Percentiles rank a stretch among this genome's conserved stretches.
Evolutionary conservation across 23 tunicate genomes (phyloP).

Genomic region (Clavelina lepadiformis): DNA sequence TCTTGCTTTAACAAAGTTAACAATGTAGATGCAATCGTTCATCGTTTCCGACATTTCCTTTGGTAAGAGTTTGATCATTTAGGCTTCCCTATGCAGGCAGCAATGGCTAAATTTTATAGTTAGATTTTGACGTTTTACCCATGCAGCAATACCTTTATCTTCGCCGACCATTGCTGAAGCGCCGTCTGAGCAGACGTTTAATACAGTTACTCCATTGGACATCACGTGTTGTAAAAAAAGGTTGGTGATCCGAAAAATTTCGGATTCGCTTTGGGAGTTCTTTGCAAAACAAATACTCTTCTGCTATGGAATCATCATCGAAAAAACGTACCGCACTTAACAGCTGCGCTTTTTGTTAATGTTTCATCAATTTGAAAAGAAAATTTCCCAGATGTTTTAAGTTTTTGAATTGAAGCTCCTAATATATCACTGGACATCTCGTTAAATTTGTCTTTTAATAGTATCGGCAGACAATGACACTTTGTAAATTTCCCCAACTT

Average conservation of each 20-base stretch:
- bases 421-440: conserved; percentile 21
- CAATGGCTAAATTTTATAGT: neutral
- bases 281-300: conserved; percentile 38
- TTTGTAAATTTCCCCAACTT: conserved; percentile 28
- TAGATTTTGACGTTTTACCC: conserved; percentile 8
- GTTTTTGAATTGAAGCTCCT: conserved; percentile 13
- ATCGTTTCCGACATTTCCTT: conserved; percentile 17
- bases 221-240: conserved; percentile 3
- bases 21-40: conserved; percentile 8
- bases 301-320: conserved; percentile 18
- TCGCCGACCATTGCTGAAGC: conserved; percentile 19
- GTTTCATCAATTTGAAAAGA: conserved; percentile 19
- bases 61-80: conserved; percentile 3
- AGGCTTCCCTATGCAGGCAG: conserved; percentile 7
- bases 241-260: conserved; percentile 7
- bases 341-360: conserved; percentile 8
- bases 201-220: conserved; percentile 17
- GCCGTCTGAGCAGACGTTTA: conserved; percentile 5
- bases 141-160: conserved; percentile 8
- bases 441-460: conserved; percentile 13
- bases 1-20: conserved; percentile 2
- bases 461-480: conserved; percentile 13
- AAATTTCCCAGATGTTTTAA: conserved; percentile 7
- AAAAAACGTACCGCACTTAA: conserved; percentile 18
- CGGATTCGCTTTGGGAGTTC: conserved; percentile 17